phyloP scores from a whole-genome alignment of 2,797 vertebrate genomes.

The Enteromius radiatus region DNA sequence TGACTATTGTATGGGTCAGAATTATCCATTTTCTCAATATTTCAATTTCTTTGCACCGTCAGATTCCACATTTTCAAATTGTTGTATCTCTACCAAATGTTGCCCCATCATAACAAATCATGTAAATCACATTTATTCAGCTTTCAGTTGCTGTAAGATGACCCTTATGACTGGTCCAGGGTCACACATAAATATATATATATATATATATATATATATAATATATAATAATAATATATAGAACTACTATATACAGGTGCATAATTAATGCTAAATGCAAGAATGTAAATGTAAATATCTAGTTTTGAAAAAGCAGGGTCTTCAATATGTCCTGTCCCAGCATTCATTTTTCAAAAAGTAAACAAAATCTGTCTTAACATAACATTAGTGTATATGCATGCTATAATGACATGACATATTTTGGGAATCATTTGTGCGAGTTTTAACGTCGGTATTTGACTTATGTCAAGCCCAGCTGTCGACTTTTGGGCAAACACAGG shows the following conservation, averaged over 20 bases:
- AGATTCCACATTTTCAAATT: no score
- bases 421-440: background rate
- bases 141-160: no score
- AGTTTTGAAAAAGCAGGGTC: background rate
- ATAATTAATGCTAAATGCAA: background rate
- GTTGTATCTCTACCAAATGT: no score
- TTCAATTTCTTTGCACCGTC: no score
- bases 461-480: conserved; percentile 6
- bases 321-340: background rate
- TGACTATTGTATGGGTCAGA: no score
- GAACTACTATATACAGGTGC: background rate
- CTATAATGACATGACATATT: background rate
- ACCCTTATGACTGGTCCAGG: no score
- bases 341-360: background rate
- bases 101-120: no score
- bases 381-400: background rate
- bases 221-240: no score
- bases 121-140: no score
- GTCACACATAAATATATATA: background rate
- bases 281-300: background rate
- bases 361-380: background rate
- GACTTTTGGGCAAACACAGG: background rate
- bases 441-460: background rate
- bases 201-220: no score
- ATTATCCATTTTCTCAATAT: no score